Conservation (phyloP, 2,888 invertebrate species). For the Ptycholaimellus sp. region DNA sequence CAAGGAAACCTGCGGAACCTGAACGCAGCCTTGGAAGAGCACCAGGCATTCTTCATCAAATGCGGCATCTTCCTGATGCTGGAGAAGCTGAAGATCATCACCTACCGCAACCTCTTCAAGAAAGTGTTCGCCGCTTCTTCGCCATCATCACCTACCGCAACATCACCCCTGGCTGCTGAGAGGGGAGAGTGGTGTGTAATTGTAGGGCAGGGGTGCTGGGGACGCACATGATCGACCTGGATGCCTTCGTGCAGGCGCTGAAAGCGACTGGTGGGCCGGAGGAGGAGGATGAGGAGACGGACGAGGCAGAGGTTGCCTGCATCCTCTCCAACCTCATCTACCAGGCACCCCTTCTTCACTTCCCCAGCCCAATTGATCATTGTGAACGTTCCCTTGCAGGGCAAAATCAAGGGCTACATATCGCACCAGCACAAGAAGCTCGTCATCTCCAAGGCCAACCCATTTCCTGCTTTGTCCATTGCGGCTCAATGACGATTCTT, state of each 20-base stretch:
- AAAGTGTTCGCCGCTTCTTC: conserved; percentile 61
- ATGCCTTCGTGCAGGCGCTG: conserved; percentile 54
- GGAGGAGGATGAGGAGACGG: conserved; percentile 61
- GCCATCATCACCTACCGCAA: conserved; percentile 82
- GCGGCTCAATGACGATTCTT: conserved; percentile 2
- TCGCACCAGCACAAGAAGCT: conserved; percentile 86
- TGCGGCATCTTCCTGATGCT: conserved; percentile 92
- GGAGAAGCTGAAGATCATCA: conserved; percentile 77
- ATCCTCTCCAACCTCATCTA: conserved; percentile 84
- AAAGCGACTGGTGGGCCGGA: conserved; percentile 52
- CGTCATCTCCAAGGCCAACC: conserved; percentile 85
- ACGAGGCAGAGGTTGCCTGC: conserved; percentile 79
- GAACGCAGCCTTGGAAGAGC: conserved; percentile 54
- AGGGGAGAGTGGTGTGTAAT: conserved; percentile 47
- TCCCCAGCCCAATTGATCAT: neutral
- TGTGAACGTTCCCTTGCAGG: conserved; percentile 28
- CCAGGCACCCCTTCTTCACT: conserved; percentile 33
- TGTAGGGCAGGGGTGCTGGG: conserved; percentile 29
- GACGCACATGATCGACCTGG: conserved; percentile 61
- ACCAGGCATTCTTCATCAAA: conserved; percentile 73
- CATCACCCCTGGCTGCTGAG: too few relatives aligned
- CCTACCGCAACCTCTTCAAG: conserved; percentile 80
- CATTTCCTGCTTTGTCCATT: conserved; percentile 47
- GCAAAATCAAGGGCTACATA: conserved; percentile 91
- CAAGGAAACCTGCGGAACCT: conserved; percentile 62